These are phyloP conservation scores for Burhinus bistriatus DNA, from an alignment of 2,113 vertebrate genomes.

Conservation along the genomic window DNA sequence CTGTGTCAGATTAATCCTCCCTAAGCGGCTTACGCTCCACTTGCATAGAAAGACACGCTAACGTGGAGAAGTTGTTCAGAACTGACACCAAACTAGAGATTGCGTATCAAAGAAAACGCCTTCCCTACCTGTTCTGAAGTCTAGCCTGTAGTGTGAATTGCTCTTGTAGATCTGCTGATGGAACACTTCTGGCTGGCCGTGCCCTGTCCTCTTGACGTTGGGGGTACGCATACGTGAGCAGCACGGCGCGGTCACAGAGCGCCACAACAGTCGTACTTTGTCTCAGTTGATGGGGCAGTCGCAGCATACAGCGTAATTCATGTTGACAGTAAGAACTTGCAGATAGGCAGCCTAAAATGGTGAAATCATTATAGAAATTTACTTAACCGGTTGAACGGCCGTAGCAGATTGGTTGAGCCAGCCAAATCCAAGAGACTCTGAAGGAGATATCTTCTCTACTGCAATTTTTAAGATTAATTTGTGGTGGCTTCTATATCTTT, in stretches of 20 bases:
- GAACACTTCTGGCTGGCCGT: slow-evolving; percentile 13
- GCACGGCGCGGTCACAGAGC: background rate
- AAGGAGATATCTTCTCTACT: background rate
- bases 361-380: slow-evolving; percentile 60
- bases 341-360: slow-evolving; percentile 51
- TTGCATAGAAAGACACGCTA: background rate
- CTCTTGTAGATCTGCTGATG: background rate
- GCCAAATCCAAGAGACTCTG: background rate
- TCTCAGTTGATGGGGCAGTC: slow-evolving; percentile 20
- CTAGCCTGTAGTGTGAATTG: background rate
- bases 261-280: slow-evolving; percentile 11
- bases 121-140: background rate
- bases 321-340: slow-evolving; percentile 57
- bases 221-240: slow-evolving; percentile 7
- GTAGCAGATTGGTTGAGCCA: slow-evolving; percentile 6
- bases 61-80: background rate
- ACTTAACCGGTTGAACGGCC: slow-evolving; percentile 35
- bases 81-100: background rate
- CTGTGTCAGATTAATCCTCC: background rate
- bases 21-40: background rate
- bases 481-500: background rate
- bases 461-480: background rate
- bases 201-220: background rate
- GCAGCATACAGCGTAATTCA: slow-evolving; percentile 9
- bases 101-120: background rate